Base-by-base conservation (phyloP, 2,888 invertebrate species). In the Agonopterix alstromeriana region DNA sequence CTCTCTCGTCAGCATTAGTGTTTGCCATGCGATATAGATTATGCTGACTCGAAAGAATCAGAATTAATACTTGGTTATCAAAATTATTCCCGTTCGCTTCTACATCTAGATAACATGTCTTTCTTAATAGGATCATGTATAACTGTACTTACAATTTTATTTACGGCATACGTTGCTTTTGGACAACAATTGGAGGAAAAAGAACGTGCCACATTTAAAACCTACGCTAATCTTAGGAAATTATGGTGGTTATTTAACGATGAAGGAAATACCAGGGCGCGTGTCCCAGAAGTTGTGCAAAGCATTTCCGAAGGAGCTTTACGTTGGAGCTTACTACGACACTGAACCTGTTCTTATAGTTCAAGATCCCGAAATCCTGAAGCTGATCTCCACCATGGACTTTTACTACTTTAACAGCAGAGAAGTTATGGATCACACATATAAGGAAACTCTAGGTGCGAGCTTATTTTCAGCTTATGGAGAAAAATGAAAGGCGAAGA, bases 401-500 rank as follows among this genome's bases (percentile, higher is more conserved):
- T 68, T 63, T 36, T 61, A 62, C 35, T 66, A 60, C 46, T 73
- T 70, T 50, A 65, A 50, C 48, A 56, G 62, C 27, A 54, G 70
- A 45, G 70, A 68, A 14, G 48, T 70, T 0, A 59, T 71, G 0
- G 65, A 67, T 0, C 73, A 77, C 46, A 50, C 57, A 0, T 46
- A 74, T 14, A 68, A 53, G 4, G 84, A 84, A 54, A 36, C 57
- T 2, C 14, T 73, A 0, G 67, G 72, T 0, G 58, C 58, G 36
- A 76, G 68, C 36, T 51, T 84, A 1, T 82, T 83, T 52, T 67
- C 60, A 45, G 57, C 61, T 0, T 57, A 67, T 41, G 85, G 85
- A 0, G 77, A 83, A 53, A 53, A 57, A 2, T 84, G 85, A 83
- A 80, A 74, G 46, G 79, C 81, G 47, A 49, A 78, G 9, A 77